Evolutionary conservation across 2,113 vertebrate genomes (phyloP), one percentile per base, ranked within the genome.

Genomic region (Urocynchramus pylzowi): DNA sequence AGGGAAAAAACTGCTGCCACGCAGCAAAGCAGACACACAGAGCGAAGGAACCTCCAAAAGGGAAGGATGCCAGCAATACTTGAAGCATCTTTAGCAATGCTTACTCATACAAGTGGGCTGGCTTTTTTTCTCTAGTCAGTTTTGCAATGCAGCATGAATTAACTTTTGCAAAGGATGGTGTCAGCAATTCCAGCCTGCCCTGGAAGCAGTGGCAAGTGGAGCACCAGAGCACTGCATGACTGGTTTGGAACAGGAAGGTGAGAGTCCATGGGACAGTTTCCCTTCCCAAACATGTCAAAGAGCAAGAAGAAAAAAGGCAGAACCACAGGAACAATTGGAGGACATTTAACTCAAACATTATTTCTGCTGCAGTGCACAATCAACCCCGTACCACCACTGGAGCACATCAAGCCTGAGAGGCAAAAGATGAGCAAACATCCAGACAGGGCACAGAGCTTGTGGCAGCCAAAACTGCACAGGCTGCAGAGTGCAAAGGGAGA

Each of bases 331-430:
- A 57, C 21, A 20, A 23, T 2, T 3, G 33, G 3, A 71, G 56
- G 24, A 31, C 22, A 6, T 63, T 63, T 37, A n/a, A 45, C 24
- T 31, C 2, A 4, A 56, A 30, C 10, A 2, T 10, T 22, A 77
- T 30, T 86, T 14, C 57, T 15, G 24, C 41, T 17, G 35, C 76
- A 44, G 24, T 5, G 49, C 59, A 47, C 14, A 13, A 31, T 8
- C 50, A 27, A 10, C 4, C 37, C 20, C 0, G 0, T 5, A 10
- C 24, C 27, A 65, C 14, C 59, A 27, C 1, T 0, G 33, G 39
- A 68, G 28, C 33, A 71, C 3, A 9, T 22, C 31, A 56, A 75
- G 45, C 11, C 49, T 13, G 76, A 64, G n/a, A 41, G 27, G 64
- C 13, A 44, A 31, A 33, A 63, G 52, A 10, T 11, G 28, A 81